Percentiles rank a stretch among this genome's conserved stretches.
Conservation (phyloP, 1,140 invertebrate genomes). For the Nasonia vitripennis region DNA sequence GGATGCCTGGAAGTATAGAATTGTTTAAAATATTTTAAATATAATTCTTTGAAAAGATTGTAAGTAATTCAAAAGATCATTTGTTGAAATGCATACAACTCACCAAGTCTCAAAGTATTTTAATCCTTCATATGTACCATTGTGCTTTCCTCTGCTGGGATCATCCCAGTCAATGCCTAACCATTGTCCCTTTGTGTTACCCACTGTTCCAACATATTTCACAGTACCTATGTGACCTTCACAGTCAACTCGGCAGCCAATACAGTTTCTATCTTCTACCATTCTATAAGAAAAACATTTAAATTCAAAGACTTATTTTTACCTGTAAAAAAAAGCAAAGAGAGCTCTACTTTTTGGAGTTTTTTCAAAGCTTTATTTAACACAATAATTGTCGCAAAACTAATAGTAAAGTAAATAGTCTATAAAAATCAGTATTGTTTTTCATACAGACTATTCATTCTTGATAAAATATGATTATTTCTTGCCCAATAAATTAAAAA, state of each 20-base stretch:
- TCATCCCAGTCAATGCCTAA: constrained; percentile 97
- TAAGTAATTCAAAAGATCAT: not conserved
- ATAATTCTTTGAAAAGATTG: not conserved
- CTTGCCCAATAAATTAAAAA: not conserved
- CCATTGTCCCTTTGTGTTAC: constrained; percentile 82
- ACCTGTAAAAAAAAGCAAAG: not conserved
- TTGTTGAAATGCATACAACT: constrained; percentile 52
- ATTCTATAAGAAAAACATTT: constrained; percentile 60
- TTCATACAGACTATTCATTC: not conserved
- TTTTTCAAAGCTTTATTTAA: not conserved
- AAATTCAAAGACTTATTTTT: constrained; percentile 6
- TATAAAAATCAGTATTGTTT: no score
- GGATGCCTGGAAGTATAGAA: constrained; percentile 72
- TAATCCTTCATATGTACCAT: constrained; percentile 87
- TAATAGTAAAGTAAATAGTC: no score
- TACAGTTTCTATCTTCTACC: constrained; percentile 69
- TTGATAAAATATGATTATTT: no score
- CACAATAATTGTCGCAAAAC: not conserved
- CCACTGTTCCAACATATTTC: constrained; percentile 78
- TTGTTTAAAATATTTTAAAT: constrained; percentile 1
- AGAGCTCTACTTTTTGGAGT: not conserved
- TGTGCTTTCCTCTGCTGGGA: constrained; percentile 89
- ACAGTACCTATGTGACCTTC: constrained; percentile 77
- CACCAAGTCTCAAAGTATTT: constrained; percentile 89
- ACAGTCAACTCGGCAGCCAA: constrained; percentile 77